A percentile compares a stretch with the other conserved stretches of the same genome.
phyloP scores from a whole-genome alignment of 1,140 invertebrate genomes.

The Druon quercuslanigerum region DNA sequence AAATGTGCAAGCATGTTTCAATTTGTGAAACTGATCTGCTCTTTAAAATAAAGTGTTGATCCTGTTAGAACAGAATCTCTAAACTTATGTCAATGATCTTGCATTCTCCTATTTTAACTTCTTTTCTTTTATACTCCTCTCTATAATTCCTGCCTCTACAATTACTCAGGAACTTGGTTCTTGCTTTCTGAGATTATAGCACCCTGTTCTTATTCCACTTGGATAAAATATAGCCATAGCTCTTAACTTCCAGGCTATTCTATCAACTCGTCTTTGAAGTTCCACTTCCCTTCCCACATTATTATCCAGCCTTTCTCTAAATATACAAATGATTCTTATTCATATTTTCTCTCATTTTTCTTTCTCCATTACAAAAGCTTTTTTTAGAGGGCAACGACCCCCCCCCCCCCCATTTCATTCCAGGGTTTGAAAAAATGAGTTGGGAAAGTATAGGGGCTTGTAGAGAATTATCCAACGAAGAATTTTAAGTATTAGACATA shows the following conservation, averaged over 20 bases:
- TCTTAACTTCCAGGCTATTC: constrained; percentile 48
- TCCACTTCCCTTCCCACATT: neutral
- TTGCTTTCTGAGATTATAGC: constrained; percentile 56
- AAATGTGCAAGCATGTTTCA: too few species aligned
- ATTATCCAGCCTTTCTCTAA: neutral
- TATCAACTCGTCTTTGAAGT: constrained; percentile 39
- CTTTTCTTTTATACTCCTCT: constrained; percentile 38
- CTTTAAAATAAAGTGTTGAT: constrained; percentile 28
- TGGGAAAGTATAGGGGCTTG: too few species aligned
- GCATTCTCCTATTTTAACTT: constrained; percentile 32
- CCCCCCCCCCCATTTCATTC: too few species aligned
- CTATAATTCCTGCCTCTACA: constrained; percentile 44
- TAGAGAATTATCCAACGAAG: too few species aligned
- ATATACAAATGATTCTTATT: too few species aligned
- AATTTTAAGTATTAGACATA: too few species aligned
- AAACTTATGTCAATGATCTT: constrained; percentile 36
- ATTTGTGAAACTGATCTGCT: too few species aligned
- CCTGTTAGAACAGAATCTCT: neutral
- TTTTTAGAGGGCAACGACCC: too few species aligned
- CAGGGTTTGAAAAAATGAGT: too few species aligned
- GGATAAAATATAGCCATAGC: constrained; percentile 59
- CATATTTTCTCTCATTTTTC: too few species aligned
- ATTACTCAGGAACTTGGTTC: constrained; percentile 63
- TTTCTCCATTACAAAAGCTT: too few species aligned
- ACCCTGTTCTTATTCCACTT: constrained; percentile 60